Base-by-base conservation (phyloP, 2,797 vertebrate species). In the Austrolebias charrua region DNA sequence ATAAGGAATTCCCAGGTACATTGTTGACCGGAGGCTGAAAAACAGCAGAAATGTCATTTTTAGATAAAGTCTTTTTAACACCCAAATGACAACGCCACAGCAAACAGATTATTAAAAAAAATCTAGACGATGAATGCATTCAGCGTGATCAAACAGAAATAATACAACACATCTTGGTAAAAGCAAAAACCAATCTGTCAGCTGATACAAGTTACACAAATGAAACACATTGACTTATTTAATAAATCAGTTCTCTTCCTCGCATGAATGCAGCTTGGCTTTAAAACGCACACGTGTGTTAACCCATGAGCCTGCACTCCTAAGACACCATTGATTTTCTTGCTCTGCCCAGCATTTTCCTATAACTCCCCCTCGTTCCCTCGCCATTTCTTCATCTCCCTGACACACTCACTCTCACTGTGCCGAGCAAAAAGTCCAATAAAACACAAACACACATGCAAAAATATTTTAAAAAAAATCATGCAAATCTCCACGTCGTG, bases 1-100 rank as follows among this genome's bases (percentile, higher is more conserved):
- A 72, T 71, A 80, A 60, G 76, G 71, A 66, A 81, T 65, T 80
- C 76, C 65, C 60, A 60, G 63, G 58, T 84, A 89, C 88, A 86
- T 88, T 53, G 58, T 67, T 79, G 77, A 75, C 7, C 48, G 74
- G 72, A 58, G 70, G 66, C 90, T 88, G 75, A 54, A 81, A 81
- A 84, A 80, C 9, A 81, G 47, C 18, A 68, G 13, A 84, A 45
- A 58, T 8, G 46, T 46, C 33, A 14, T 42, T 60, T 46, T 47
- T 18, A 20, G 12, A 46, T 5, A 53, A 40, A 40, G 11, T 3
- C 11, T 12, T 40, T 40, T 12, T 33, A 33, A 33, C 31, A 33
- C 31, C 31, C 31, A 33, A 33, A 33, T 33, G 24, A 24, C n/a
- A n/a, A n/a, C 24, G 24, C 5, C 3, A 12, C 38, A 40, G 13